These are phyloP conservation scores for Aplysina aerophoba DNA, from an alignment of 37 sponge, comb jelly and placozoan species.

Conservation along the genomic window DNA sequence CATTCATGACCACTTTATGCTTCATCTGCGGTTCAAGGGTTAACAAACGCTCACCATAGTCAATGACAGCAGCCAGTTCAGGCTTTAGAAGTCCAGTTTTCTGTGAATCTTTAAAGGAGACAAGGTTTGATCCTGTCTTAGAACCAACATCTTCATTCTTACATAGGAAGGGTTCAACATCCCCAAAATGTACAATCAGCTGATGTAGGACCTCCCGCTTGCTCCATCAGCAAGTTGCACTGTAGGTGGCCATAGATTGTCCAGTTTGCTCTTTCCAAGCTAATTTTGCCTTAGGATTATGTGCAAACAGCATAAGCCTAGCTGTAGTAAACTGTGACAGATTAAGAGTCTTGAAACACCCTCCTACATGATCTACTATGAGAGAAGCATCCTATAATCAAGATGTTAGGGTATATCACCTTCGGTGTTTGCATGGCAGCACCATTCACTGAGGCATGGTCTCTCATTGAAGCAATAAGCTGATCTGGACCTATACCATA, in stretches of 20 bases:
- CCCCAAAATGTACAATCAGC: not conserved
- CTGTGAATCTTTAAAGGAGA: not conserved
- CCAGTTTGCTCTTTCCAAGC: constrained; percentile 7
- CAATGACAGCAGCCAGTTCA: constrained; percentile 22
- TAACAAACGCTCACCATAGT: too few species aligned
- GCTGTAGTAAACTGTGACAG: not conserved
- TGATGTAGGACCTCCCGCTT: constrained; percentile 13
- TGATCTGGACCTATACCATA: constrained; percentile 3
- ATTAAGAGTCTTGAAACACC: not conserved
- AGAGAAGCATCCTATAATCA: constrained; percentile 26
- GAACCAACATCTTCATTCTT: constrained; percentile 7
- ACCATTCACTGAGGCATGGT: constrained; percentile 40
- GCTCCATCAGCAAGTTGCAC: constrained; percentile 12
- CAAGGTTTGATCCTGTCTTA: not conserved
- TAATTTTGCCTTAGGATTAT: not conserved
- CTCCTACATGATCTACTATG: constrained; percentile 25
- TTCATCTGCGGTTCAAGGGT: too few species aligned
- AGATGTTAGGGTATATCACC: constrained; percentile 15
- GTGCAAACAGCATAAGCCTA: not conserved
- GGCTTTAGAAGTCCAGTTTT: too few species aligned
- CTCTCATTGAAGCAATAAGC: constrained; percentile 30
- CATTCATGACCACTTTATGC: too few species aligned
- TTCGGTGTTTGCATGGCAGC: constrained; percentile 28
- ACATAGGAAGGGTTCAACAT: not conserved
- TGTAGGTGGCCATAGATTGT: constrained; percentile 1